Percentiles rank a stretch among this genome's conserved stretches.
Conservation (phyloP, 2,113 vertebrate species). For the Pluvialis apricaria region DNA sequence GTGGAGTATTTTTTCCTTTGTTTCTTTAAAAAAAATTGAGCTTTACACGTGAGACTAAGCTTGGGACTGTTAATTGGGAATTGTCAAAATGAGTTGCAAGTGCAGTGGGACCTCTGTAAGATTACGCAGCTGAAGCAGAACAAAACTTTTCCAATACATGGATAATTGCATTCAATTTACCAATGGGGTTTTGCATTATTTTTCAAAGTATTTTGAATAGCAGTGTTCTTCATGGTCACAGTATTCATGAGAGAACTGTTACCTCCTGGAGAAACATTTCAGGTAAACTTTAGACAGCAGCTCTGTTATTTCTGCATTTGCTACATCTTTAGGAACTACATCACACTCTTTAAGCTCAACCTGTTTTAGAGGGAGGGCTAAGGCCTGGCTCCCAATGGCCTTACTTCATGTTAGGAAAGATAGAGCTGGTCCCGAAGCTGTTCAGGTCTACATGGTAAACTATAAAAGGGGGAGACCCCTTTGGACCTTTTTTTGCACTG, state of each 20-base stretch:
- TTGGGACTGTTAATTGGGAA: neutral
- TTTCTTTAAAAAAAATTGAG: slow-evolving; percentile 4
- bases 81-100: neutral
- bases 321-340: rapidly evolving
- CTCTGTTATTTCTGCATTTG: neutral
- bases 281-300: neutral
- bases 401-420: neutral
- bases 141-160: neutral
- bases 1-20: neutral
- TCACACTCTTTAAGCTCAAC: neutral
- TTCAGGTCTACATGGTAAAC: neutral
- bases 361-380: neutral
- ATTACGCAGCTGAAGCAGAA: neutral
- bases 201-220: neutral
- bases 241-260: neutral
- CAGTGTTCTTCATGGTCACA: neutral
- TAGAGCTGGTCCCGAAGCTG: neutral
- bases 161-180: neutral
- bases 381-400: neutral
- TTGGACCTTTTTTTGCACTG: neutral
- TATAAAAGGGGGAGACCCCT: rapidly evolving
- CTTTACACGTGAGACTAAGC: neutral
- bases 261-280: neutral
- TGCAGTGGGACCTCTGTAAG: neutral
- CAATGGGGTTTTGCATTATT: neutral